These are phyloP conservation scores for Odontamblyopus rebecca DNA, from an alignment of 2,797 vertebrate genomes.

Conservation along the genomic window DNA sequence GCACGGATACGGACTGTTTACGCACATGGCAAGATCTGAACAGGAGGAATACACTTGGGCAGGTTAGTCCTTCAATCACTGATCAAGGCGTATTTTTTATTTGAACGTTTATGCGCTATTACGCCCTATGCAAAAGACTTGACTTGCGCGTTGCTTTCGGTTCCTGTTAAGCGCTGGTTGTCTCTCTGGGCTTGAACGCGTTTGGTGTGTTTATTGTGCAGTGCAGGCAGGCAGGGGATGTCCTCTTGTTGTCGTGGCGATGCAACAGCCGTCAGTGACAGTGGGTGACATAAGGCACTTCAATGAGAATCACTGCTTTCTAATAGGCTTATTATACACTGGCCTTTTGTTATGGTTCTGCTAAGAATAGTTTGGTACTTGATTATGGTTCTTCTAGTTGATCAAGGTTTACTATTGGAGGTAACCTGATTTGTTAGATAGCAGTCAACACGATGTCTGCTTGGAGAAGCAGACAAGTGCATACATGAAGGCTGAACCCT, in stretches of 20 bases:
- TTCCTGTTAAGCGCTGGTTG: conserved; percentile 12
- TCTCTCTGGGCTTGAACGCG: not conserved
- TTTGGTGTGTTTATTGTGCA: conserved; percentile 24
- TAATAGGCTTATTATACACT: not conserved
- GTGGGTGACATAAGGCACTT: conserved; percentile 31
- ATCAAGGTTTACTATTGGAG: not conserved
- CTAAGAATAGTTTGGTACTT: not conserved
- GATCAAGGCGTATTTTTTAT: not conserved
- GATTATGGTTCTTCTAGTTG: not conserved
- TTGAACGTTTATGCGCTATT: not conserved
- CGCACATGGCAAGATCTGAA: not conserved
- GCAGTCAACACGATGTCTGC: not conserved
- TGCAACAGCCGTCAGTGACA: conserved; percentile 59
- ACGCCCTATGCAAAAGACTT: not conserved
- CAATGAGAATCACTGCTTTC: conserved; percentile 2
- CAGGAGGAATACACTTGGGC: not conserved
- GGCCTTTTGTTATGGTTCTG: not conserved
- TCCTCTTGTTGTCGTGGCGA: conserved; percentile 60
- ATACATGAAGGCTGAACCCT: too few relatives aligned
- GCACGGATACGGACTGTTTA: not conserved
- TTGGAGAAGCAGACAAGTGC: not conserved
- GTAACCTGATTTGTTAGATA: not conserved
- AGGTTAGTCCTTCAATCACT: not conserved
- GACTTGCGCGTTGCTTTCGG: not conserved
- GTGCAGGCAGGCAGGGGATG: conserved; percentile 45